Conservation (phyloP, 1,140 invertebrate genomes). For the Muscidifurax raptorellus region DNA sequence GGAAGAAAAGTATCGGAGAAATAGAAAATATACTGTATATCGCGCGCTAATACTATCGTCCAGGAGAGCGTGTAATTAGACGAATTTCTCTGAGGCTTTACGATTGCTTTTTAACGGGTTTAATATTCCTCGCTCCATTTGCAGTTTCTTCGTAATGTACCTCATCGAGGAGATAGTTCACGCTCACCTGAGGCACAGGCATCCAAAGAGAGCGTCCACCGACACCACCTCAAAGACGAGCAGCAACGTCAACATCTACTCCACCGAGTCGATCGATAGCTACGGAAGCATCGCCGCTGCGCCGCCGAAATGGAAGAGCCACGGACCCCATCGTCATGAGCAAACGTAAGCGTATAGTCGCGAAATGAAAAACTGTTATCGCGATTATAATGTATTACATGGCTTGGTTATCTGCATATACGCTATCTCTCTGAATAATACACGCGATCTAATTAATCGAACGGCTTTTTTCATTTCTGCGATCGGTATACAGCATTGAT, state of each 20-base stretch:
- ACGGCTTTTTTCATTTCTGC: no score
- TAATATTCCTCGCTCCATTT: background rate
- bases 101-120: background rate
- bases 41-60: background rate
- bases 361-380: no score
- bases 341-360: conserved; percentile 20
- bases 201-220: conserved; percentile 68
- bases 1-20: background rate
- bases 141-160: conserved; percentile 90
- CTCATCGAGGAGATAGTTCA: conserved; percentile 90
- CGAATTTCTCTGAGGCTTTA: background rate
- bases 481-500: background rate
- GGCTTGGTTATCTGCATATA: no score
- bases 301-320: conserved; percentile 27
- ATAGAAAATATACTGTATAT: background rate
- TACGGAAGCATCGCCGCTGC: conserved; percentile 20
- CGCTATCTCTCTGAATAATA: no score
- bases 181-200: conserved; percentile 74
- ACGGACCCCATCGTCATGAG: background rate
- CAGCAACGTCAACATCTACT: conserved; percentile 52
- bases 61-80: background rate
- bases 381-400: no score
- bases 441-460: no score
- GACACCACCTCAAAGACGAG: conserved; percentile 50
- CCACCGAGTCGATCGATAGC: conserved; percentile 69